Conservation (phyloP, 2,797 vertebrate species). For the Ctenopoma multispine region DNA sequence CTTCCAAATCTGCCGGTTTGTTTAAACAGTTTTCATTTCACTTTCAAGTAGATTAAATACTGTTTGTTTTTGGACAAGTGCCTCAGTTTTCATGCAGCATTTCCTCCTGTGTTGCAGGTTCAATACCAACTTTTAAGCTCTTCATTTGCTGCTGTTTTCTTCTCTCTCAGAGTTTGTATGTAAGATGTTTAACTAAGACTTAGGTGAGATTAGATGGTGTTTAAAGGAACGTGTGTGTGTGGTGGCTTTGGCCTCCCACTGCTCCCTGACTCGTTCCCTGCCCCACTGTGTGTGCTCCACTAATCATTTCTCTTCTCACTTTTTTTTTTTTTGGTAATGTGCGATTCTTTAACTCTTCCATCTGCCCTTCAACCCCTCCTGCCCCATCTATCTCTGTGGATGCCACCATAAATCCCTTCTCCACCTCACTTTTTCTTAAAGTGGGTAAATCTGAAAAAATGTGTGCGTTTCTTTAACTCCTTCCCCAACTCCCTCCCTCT, state of each 20-base stretch:
- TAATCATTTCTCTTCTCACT: slow-evolving; percentile 75
- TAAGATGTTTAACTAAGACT: slow-evolving; percentile 70
- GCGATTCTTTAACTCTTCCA: slow-evolving; percentile 68
- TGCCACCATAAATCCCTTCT: slow-evolving; percentile 60
- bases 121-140: slow-evolving; percentile 66
- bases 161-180: slow-evolving; percentile 55
- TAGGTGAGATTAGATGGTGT: slow-evolving; percentile 70
- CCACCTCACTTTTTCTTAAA: slow-evolving; percentile 62
- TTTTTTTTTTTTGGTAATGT: slow-evolving; percentile 54
- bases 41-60: slow-evolving; percentile 71
- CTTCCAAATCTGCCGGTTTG: slow-evolving; percentile 65
- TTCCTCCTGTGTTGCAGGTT: slow-evolving; percentile 56
- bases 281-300: slow-evolving; percentile 58
- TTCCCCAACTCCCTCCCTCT: slow-evolving; percentile 68
- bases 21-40: slow-evolving; percentile 72
- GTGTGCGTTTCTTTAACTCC: slow-evolving; percentile 78
- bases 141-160: slow-evolving; percentile 57
- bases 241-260: slow-evolving; percentile 71
- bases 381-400: slow-evolving; percentile 56
- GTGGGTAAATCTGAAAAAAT: slow-evolving; percentile 69
- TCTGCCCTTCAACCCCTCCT: slow-evolving; percentile 70
- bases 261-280: slow-evolving; percentile 60
- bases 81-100: slow-evolving; percentile 36
- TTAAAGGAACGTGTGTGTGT: slow-evolving; percentile 58
- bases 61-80: slow-evolving; percentile 66